Evolutionary conservation across 2,888 invertebrate species (phyloP).

Genomic region (Chirona hameri): DNA sequence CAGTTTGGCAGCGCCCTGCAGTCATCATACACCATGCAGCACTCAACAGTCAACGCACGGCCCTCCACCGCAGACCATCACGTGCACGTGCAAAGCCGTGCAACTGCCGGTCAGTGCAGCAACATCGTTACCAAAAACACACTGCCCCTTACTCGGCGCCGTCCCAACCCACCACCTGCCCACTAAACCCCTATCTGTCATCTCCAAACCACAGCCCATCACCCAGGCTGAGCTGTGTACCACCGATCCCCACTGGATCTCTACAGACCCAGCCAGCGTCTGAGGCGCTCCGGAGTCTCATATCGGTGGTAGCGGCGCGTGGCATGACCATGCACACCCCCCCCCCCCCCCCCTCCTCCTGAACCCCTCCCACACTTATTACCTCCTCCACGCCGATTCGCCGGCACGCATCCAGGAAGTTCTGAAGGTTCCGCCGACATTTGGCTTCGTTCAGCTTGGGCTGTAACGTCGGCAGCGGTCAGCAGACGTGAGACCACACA

Average conservation of each 20-base stretch:
- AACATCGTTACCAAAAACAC: background rate
- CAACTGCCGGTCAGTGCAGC: too few relatives aligned
- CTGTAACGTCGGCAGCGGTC: constrained; percentile 54
- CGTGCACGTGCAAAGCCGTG: too few relatives aligned
- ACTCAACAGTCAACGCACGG: too few relatives aligned
- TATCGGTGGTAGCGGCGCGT: background rate
- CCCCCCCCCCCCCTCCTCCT: background rate
- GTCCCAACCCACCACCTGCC: background rate
- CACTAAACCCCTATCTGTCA: background rate
- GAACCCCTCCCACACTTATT: constrained; percentile 54
- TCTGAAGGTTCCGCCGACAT: constrained; percentile 90
- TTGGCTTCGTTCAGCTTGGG: constrained; percentile 93
- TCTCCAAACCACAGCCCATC: background rate
- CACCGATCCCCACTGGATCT: background rate
- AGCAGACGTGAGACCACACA: background rate
- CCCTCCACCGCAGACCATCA: too few relatives aligned
- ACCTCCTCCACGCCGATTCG: constrained; percentile 94
- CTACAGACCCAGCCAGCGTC: too few relatives aligned
- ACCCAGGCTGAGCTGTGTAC: too few relatives aligned
- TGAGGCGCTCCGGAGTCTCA: too few relatives aligned
- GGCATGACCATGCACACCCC: background rate
- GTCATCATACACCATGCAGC: too few relatives aligned
- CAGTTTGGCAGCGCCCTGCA: too few relatives aligned
- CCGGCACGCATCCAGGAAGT: constrained; percentile 89
- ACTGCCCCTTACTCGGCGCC: background rate